Percentiles rank a stretch among this genome's conserved stretches.
Evolutionary conservation across 1,140 invertebrate species (phyloP).

Genomic region (Propsilocerus akamusi): DNA sequence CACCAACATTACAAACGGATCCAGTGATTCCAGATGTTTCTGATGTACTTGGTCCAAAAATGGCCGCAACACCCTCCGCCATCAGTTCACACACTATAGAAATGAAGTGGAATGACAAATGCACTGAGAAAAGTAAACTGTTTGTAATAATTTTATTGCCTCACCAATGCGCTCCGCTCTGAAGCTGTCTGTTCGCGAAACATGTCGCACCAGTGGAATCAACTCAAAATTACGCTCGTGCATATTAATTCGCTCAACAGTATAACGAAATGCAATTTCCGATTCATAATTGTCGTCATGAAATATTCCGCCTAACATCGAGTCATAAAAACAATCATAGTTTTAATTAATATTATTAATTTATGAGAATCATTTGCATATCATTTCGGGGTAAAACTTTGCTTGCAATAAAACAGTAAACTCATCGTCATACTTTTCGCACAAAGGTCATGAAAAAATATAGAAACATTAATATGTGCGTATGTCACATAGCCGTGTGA

Average conservation of each 20-base stretch:
- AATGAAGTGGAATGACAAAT: background rate
- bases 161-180: conserved; percentile 25
- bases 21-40: conserved; percentile 43
- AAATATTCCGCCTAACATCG: conserved; percentile 28
- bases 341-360: no score
- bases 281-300: conserved; percentile 21
- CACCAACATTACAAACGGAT: conserved; percentile 46
- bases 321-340: no score
- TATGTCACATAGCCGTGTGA: no score
- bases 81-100: conserved; percentile 33
- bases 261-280: conserved; percentile 25
- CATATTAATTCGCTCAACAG: conserved; percentile 25
- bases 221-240: conserved; percentile 20
- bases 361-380: no score
- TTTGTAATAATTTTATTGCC: conserved; percentile 8
- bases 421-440: no score
- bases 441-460: no score
- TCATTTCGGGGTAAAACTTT: no score
- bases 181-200: conserved; percentile 24
- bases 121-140: background rate
- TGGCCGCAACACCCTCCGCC: conserved; percentile 45
- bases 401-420: no score
- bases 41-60: conserved; percentile 57
- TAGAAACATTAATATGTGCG: no score
- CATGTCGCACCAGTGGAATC: conserved; percentile 18